A percentile compares a stretch with the other conserved stretches of the same genome.
phyloP scores from a whole-genome alignment of 2,888 invertebrate genomes.

The Acanthosepion pharaonis region DNA sequence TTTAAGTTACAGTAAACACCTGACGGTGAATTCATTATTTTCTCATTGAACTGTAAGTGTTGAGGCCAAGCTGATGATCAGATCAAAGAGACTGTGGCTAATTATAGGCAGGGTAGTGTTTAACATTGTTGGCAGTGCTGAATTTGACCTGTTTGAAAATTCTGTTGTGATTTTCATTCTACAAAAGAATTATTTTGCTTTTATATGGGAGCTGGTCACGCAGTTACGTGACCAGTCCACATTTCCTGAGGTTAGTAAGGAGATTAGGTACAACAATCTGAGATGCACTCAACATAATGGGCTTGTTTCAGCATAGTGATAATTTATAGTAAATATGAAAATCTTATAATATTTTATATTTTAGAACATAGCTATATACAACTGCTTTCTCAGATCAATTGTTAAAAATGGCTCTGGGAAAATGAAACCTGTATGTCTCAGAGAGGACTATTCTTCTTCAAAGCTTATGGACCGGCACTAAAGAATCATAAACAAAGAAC shows the following conservation, averaged over 20 bases:
- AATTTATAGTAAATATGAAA: background rate
- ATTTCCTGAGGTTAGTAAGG: background rate
- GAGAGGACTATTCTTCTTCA: too few relatives aligned
- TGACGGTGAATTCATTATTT: background rate
- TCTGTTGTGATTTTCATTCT: background rate
- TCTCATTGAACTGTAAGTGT: constrained; percentile 12
- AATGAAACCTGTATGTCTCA: too few relatives aligned
- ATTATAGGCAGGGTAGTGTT: background rate
- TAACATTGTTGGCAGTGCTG: background rate
- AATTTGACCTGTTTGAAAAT: background rate
- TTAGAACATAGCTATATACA: too few relatives aligned
- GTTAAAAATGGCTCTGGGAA: too few relatives aligned
- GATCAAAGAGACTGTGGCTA: background rate
- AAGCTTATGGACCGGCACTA: too few relatives aligned
- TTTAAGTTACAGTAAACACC: background rate
- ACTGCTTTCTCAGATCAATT: too few relatives aligned
- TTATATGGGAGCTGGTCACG: background rate
- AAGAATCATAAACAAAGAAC: too few relatives aligned
- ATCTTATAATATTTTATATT: too few relatives aligned
- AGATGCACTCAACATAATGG: background rate
- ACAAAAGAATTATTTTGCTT: background rate
- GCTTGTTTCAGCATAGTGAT: background rate
- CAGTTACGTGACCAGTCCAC: background rate
- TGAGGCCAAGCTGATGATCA: background rate
- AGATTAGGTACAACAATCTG: background rate